phyloP scores from a whole-genome alignment of 1,140 invertebrate genomes.

The Charaxes varanes region DNA sequence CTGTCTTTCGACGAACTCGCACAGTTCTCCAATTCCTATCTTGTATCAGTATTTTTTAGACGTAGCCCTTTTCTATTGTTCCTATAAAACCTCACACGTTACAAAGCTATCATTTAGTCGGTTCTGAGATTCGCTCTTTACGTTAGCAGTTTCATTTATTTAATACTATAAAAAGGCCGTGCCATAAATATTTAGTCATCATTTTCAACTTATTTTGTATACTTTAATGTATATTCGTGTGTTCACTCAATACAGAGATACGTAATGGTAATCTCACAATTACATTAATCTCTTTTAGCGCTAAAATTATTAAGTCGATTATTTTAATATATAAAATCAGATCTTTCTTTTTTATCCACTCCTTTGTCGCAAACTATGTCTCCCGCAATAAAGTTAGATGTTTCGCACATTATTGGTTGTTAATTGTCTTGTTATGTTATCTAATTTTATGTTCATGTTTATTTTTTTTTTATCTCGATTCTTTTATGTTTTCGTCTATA shows the following conservation, averaged over 20 bases:
- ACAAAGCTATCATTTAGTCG: too few species aligned
- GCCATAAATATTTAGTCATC: conserved; percentile 63
- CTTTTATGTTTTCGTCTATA: conserved; percentile 43
- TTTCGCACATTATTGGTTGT: conserved; percentile 48
- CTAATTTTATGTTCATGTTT: conserved; percentile 66
- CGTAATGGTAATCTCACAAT: conserved; percentile 3
- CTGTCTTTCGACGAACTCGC: conserved; percentile 5
- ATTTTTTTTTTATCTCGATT: conserved; percentile 33
- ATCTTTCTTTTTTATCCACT: conserved; percentile 5
- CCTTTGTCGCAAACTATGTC: conserved; percentile 10
- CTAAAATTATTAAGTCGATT: conserved; percentile 4
- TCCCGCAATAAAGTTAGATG: conserved; percentile 25
- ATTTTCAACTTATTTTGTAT: conserved; percentile 21
- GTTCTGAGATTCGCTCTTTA: conserved; percentile 12
- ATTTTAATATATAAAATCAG: neutral
- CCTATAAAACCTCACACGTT: conserved; percentile 34
- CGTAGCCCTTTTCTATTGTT: conserved; percentile 61
- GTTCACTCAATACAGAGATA: conserved; percentile 13
- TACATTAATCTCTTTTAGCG: conserved; percentile 2
- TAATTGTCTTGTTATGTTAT: conserved; percentile 67
- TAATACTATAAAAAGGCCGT: conserved; percentile 39
- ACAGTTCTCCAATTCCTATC: conserved; percentile 48
- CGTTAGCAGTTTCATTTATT: conserved; percentile 16
- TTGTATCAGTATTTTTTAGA: conserved; percentile 62
- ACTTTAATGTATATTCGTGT: conserved; percentile 15